Percentiles rank a stretch among this genome's conserved stretches.
phyloP scores from a whole-genome alignment of 2,797 vertebrate species.

The Pteronotus mesoamericanus region DNA sequence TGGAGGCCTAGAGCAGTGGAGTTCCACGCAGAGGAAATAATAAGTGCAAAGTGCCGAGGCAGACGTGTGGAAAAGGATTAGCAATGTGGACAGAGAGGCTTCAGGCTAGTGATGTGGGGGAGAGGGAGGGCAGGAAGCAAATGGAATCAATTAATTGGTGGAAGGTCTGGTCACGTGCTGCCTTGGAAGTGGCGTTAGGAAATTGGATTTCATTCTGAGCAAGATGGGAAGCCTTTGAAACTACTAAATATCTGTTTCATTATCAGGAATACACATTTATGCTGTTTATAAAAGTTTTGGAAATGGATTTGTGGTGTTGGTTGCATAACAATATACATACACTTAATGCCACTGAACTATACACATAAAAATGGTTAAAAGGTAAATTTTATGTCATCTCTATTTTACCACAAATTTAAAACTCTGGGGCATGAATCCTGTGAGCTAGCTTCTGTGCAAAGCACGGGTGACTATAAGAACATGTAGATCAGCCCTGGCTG shows the following conservation, averaged over 20 bases:
- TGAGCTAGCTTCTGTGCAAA: background rate
- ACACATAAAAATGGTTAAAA: background rate
- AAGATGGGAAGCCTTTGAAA: background rate
- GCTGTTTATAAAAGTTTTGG: background rate
- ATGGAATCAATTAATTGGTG: background rate
- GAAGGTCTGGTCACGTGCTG: background rate
- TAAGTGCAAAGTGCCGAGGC: background rate
- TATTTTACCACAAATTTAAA: background rate
- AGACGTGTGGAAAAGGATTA: background rate
- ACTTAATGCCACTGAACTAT: background rate
- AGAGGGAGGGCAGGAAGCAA: background rate
- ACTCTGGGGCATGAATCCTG: background rate
- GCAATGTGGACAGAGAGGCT: background rate
- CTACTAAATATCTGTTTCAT: background rate
- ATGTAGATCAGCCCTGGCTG: no score
- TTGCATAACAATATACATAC: background rate
- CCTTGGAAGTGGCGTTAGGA: background rate
- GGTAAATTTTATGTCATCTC: background rate
- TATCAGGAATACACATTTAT: background rate
- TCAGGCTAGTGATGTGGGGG: background rate
- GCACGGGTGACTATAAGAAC: background rate
- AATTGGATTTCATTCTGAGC: background rate
- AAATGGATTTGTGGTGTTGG: background rate
- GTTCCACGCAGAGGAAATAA: background rate
- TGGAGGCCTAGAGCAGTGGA: background rate